phyloP scores from a whole-genome alignment of 2,888 invertebrate genomes.

The Rapana venosa region DNA sequence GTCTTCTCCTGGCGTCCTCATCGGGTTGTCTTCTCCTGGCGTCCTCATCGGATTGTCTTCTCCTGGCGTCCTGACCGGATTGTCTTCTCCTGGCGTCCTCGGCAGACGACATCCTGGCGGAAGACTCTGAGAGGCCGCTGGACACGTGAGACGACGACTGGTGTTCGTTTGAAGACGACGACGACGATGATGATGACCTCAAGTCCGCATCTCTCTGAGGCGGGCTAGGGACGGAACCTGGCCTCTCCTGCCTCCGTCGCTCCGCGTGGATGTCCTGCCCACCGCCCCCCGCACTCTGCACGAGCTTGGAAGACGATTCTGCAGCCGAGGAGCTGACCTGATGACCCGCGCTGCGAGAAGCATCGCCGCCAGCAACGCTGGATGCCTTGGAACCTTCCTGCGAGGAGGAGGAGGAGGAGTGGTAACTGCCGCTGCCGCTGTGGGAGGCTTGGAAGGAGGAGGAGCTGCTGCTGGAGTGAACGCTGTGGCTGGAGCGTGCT shows the following conservation, averaged over 20 bases:
- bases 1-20: too few species aligned
- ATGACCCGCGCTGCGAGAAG: neutral
- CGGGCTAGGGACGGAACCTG: neutral
- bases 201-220: neutral
- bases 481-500: neutral
- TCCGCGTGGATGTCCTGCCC: neutral
- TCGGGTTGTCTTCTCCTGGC: neutral
- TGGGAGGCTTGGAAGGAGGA: neutral
- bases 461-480: neutral
- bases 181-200: neutral
- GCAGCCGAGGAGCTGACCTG: neutral
- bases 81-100: too few species aligned
- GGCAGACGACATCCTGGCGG: too few species aligned
- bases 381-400: neutral
- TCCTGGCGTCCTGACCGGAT: too few species aligned
- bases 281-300: neutral
- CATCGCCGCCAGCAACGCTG: neutral
- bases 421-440: neutral
- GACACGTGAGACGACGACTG: neutral
- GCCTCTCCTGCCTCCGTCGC: neutral
- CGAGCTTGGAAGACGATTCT: neutral
- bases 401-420: too few species aligned
- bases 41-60: too few species aligned
- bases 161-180: neutral
- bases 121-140: too few species aligned